Base-by-base conservation (phyloP, 2,888 invertebrate genomes). In the Sarcophaga rosellei region DNA sequence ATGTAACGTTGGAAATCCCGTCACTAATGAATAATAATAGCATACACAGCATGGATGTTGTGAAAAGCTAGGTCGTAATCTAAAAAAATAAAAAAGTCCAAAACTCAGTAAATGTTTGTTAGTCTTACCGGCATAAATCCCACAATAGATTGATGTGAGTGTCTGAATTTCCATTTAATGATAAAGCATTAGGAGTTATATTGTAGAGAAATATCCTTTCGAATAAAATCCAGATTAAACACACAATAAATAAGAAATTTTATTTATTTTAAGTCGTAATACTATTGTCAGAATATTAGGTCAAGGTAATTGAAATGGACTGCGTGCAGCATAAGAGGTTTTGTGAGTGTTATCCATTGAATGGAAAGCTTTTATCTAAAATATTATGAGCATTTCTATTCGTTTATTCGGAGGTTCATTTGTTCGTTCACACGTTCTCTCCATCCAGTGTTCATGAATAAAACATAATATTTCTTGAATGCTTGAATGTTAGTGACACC, bases 391-490 rank as follows among this genome's bases (percentile, higher is more conserved):
- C 15, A 72, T 65, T 53, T 53, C 17, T 63, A 69, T 74, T 73
- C n/a, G 47, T 69, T 53, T 12, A 20, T 47, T 20, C 2, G 15
- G 21, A 57, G 12, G 11, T 45, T 47, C 77, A 65, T 82, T 63
- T 21, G 4, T 76, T 66, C 72, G 53, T 78, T 74, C 44, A 11
- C 72, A 61, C 65, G 61, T 81, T 68, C 61, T 70, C 65, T 77
- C 59, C 61, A 72, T 72, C 76, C 11, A 77, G 76, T 77, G 61
- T 66, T 81, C 74, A 82, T 82, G 81, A 85, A 82, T 85, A 82
- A 85, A 85, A 85, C 79, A 85, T 77, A 85, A 75, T 85, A 70
- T 76, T 69, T 82, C 75, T 76, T 82, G 45, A 80, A 79, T 79
- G 70, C 44, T 75, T 59, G 66, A 74, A 57, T 86, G 86, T 76